Evolutionary conservation across 2,888 invertebrate genomes (phyloP).

Genomic region (Cistogaster globosa): DNA sequence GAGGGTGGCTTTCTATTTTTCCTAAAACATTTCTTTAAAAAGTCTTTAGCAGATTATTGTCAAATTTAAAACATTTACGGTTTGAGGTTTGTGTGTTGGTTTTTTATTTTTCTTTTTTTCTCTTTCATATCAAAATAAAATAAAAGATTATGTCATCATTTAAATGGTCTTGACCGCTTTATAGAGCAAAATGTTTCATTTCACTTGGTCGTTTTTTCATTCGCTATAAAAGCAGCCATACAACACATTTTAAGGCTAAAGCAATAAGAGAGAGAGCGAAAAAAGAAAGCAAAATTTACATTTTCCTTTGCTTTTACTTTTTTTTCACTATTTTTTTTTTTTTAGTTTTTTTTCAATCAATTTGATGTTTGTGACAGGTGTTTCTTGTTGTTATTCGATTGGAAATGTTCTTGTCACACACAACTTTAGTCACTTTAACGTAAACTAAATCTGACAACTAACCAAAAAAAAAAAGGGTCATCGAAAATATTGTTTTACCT

Average conservation of each 20-base stretch:
- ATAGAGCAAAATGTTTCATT: constrained; percentile 27
- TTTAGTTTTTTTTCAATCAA: constrained; percentile 52
- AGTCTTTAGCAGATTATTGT: constrained; percentile 14
- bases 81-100: neutral
- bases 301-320: constrained; percentile 7
- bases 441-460: neutral
- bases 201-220: constrained; percentile 14
- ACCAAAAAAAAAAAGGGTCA: constrained; percentile 63
- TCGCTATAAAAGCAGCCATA: constrained; percentile 56
- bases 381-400: constrained; percentile 40
- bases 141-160: constrained; percentile 56
- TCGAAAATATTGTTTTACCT: constrained; percentile 54
- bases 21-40: constrained; percentile 4
- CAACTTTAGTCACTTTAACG: neutral
- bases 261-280: too few relatives aligned
- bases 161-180: constrained; percentile 53
- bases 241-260: constrained; percentile 32
- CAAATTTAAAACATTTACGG: constrained; percentile 44
- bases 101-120: neutral
- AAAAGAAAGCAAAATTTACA: constrained; percentile 17
- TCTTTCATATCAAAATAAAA: neutral
- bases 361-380: constrained; percentile 66
- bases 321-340: neutral
- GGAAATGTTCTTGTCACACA: constrained; percentile 31
- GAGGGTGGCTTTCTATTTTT: constrained; percentile 9